phyloP scores from a whole-genome alignment of 2,113 vertebrate genomes.

The Pseudopipra pipra region DNA sequence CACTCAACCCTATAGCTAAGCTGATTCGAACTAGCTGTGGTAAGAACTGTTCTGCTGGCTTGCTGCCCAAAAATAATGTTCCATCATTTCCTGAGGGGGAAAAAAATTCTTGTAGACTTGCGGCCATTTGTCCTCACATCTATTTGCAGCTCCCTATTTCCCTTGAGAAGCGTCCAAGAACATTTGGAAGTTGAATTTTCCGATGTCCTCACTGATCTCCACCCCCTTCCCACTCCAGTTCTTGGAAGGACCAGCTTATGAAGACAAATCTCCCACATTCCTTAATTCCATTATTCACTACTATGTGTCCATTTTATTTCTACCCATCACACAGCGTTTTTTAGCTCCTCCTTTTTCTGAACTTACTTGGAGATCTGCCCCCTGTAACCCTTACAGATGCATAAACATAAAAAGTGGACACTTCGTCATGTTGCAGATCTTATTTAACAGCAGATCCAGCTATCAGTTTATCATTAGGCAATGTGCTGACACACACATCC shows the following conservation, averaged over 20 bases:
- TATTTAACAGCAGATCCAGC: neutral
- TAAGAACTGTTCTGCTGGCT: neutral
- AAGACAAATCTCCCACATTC: neutral
- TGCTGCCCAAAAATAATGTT: neutral
- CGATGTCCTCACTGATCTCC: neutral
- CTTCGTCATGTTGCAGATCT: neutral
- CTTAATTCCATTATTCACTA: neutral
- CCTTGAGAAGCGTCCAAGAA: constrained; percentile 44
- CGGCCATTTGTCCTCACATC: constrained; percentile 46
- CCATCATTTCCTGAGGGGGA: neutral
- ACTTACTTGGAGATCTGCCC: neutral
- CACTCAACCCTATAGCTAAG: neutral
- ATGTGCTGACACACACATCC: constrained; percentile 9
- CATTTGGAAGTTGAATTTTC: constrained; percentile 29
- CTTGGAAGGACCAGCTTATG: neutral
- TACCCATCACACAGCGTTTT: neutral
- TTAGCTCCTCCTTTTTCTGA: neutral
- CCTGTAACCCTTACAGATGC: neutral
- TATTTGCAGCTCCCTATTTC: constrained; percentile 58
- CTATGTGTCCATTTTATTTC: neutral
- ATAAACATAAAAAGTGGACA: neutral
- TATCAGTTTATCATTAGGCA: constrained; percentile 6
- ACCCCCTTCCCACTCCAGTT: neutral
- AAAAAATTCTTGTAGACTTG: neutral
- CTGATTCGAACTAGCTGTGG: neutral